These are phyloP conservation scores for Myathropa florea DNA, from an alignment of 2,888 invertebrate genomes.

Conservation along the genomic window DNA sequence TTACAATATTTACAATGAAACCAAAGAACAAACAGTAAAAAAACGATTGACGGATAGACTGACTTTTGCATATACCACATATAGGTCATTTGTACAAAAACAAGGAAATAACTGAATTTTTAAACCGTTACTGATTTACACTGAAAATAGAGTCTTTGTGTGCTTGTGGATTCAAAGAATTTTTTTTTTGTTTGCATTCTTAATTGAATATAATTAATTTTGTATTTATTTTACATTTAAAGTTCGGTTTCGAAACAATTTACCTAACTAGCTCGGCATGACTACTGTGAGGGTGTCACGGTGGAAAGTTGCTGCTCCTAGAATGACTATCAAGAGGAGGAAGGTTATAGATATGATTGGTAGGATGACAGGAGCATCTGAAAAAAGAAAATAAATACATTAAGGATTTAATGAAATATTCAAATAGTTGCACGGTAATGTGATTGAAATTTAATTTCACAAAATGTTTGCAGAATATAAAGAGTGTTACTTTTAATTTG, in stretches of 20 bases:
- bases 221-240: conserved; percentile 7
- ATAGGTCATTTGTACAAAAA: conserved; percentile 15
- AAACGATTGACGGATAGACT: background rate
- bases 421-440: background rate
- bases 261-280: conserved; percentile 38
- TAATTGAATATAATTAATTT: background rate
- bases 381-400: background rate
- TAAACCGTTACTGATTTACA: background rate
- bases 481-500: no score
- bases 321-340: background rate
- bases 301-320: background rate
- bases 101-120: background rate
- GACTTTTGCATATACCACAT: conserved; percentile 11
- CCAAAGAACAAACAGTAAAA: background rate
- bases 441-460: background rate
- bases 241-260: background rate
- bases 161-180: conserved; percentile 16
- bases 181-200: background rate
- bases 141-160: conserved; percentile 4
- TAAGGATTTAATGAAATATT: background rate
- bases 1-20: conserved; percentile 59
- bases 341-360: background rate
- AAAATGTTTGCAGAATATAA: no score
- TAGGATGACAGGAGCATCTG: background rate
- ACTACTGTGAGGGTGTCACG: background rate